These are phyloP conservation scores for Pedetes capensis DNA, from an alignment of 2,113 vertebrate genomes.

Conservation along the genomic window DNA sequence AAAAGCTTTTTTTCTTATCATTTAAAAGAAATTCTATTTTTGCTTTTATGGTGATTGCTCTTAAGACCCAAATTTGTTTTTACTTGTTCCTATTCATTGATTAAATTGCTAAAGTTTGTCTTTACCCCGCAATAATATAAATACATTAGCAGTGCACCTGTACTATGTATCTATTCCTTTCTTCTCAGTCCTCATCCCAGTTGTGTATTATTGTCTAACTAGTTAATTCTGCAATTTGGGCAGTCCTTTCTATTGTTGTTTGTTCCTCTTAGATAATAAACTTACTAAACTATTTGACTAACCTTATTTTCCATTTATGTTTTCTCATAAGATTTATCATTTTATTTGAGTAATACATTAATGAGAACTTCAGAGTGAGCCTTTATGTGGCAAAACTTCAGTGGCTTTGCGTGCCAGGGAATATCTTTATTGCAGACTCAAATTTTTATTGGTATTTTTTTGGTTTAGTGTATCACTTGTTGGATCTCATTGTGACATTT, in stretches of 20 bases:
- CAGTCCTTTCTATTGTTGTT: background rate
- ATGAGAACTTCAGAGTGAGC: background rate
- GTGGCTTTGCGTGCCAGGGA: background rate
- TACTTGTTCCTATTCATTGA: background rate
- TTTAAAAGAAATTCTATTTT: slow-evolving; percentile 46
- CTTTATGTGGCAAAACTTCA: background rate
- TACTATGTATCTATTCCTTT: background rate
- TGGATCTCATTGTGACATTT: too few species aligned
- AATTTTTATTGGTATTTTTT: too few species aligned
- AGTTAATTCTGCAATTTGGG: slow-evolving; percentile 1
- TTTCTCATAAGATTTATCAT: background rate
- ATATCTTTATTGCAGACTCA: background rate
- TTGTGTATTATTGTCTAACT: background rate
- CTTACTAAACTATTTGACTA: background rate
- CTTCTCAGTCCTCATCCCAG: background rate
- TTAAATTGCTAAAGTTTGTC: background rate
- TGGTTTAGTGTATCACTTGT: too few species aligned
- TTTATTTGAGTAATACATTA: background rate
- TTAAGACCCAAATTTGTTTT: background rate
- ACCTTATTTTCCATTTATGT: background rate
- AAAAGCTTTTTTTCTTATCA: background rate
- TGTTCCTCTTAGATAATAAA: background rate
- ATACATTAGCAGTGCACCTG: background rate
- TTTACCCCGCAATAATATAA: background rate
- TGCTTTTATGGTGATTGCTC: background rate